Evolutionary conservation across 2,113 vertebrate species (phyloP).

Genomic region (Aramus guarauna): DNA sequence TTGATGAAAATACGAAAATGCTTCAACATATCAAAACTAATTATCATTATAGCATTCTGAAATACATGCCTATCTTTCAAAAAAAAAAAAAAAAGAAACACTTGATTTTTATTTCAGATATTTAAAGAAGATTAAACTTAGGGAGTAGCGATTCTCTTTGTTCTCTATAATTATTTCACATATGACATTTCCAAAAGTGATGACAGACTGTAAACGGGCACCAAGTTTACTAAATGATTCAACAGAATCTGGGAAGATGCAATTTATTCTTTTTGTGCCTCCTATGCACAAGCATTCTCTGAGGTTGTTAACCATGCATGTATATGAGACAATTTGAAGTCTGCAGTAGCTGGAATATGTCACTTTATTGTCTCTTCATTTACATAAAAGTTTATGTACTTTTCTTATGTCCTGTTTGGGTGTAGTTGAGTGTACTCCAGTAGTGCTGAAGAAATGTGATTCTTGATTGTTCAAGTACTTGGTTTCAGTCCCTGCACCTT

Average conservation of each 20-base stretch:
- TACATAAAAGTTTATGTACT: background rate
- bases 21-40: background rate
- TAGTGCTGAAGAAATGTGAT: background rate
- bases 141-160: fast-evolving
- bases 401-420: background rate
- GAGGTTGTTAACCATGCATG: background rate
- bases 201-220: background rate
- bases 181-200: background rate
- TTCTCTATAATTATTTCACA: background rate
- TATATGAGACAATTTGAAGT: background rate
- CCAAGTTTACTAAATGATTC: background rate
- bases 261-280: background rate
- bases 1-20: background rate
- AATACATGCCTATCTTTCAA: background rate
- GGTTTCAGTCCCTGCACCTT: background rate
- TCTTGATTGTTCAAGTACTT: background rate
- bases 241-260: background rate
- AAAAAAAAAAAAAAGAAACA: background rate
- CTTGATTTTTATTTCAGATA: background rate
- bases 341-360: background rate
- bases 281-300: background rate
- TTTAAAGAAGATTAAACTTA: background rate
- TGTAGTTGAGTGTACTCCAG: background rate
- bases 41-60: background rate
- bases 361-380: background rate